Base-by-base conservation (phyloP, 2,113 vertebrate genomes). In the Pterocles gutturalis region DNA sequence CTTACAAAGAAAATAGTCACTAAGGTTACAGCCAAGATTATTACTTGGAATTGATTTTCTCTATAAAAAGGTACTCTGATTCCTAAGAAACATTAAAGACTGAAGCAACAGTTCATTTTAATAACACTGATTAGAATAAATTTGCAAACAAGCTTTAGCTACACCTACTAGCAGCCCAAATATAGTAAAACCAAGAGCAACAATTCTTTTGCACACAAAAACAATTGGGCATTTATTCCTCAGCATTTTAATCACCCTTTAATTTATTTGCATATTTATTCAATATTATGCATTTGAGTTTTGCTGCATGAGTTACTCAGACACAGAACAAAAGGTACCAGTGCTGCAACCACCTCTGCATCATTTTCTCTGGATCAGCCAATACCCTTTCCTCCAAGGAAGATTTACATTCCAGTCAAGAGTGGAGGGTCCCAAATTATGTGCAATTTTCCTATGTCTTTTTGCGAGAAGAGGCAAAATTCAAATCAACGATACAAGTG, bases 61-160 rank as follows among this genome's bases (percentile, higher is more conserved):
- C 61, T 89, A 65, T 83, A 70, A 48, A 75, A 93, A 95, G 36
- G 11, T 67, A 82, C 34, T 78, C 48, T n/a, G 66, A 79, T 81
- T 95, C 25, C 71, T 81, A 95, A 91, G 61, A 96, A 87, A 89
- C 24, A 65, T 51, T 89, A 43, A 84, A 92, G 70, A 72, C 14
- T 66, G 11, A 38, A 51, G 61, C 22, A 83, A 41, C 36, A 43
- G 12, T 53, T 76, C 55, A 75, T 89, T 83, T 60, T 90, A 90
- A 94, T 62, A 93, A 86, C 53, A 29, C 54, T 65, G 53, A 92
- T 90, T 87, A 94, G 67, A 96, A 94, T 92, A 60, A 26, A 78
- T 90, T 75, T 76, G 31, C 61, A 45, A 93, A 81, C 70, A 93
- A 82, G 34, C 17, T 86, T 80, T 81, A 41, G 41, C 46, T 92